These are phyloP conservation scores for Saccopteryx bilineata DNA, from an alignment of 2,113 vertebrate species.

Conservation along the genomic window DNA sequence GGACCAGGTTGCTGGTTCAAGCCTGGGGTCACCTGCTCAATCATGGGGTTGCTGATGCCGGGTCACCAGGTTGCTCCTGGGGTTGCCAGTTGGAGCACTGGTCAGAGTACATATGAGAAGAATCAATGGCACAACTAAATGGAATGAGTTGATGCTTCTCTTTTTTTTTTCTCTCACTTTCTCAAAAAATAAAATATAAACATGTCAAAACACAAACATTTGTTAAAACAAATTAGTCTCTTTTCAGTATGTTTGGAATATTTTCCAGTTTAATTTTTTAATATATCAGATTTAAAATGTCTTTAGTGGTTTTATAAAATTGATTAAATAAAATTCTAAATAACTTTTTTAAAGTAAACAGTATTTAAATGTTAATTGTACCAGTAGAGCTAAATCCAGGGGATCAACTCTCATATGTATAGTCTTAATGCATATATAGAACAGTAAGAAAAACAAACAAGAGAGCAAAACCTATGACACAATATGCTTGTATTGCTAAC, in stretches of 20 bases:
- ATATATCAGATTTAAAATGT: slow-evolving; percentile 26
- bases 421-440: neutral
- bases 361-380: slow-evolving; percentile 22
- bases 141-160: too few relatives aligned
- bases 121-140: too few relatives aligned
- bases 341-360: slow-evolving; percentile 43
- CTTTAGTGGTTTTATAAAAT: slow-evolving; percentile 3
- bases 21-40: too few relatives aligned
- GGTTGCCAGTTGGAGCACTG: too few relatives aligned
- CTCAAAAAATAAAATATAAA: neutral
- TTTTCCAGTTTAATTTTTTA: slow-evolving; percentile 45
- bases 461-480: neutral
- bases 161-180: too few relatives aligned
- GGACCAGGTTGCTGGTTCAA: too few relatives aligned
- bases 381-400: neutral
- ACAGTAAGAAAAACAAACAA: neutral
- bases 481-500: neutral
- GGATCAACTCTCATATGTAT: neutral
- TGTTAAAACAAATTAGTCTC: neutral
- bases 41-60: too few relatives aligned
- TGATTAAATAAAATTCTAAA: slow-evolving; percentile 39
- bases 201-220: neutral
- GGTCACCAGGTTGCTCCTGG: too few relatives aligned
- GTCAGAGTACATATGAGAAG: too few relatives aligned
- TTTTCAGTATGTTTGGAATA: slow-evolving; percentile 24